Conservation (phyloP, 2,113 vertebrate genomes). For the Pleuronectes platessa region DNA sequence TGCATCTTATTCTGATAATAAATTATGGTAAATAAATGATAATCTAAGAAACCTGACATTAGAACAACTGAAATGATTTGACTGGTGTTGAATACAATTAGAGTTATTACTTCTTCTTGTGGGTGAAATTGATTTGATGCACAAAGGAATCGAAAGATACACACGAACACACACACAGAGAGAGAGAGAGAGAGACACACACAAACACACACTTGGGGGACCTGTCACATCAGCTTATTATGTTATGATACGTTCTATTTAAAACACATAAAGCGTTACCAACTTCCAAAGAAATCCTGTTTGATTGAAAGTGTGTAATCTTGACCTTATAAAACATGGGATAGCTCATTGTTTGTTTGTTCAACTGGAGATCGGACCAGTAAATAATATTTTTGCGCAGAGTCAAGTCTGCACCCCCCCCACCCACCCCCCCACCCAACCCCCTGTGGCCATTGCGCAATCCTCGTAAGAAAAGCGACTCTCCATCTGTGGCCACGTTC, state of each 20-base stretch:
- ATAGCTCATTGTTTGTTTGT: not conserved
- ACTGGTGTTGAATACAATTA: not conserved
- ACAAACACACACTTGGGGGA: not conserved
- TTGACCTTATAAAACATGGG: not conserved
- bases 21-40: not conserved
- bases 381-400: not conserved
- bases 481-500: conserved; percentile 38
- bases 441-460: conserved; percentile 30
- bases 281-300: not conserved
- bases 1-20: not conserved
- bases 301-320: not conserved
- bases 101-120: not conserved
- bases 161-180: not conserved
- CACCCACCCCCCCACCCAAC: no score
- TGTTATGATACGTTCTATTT: not conserved
- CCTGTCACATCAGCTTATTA: not conserved
- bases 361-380: not conserved
- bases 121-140: not conserved
- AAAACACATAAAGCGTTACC: not conserved
- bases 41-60: not conserved
- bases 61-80: not conserved
- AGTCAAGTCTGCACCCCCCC: not conserved
- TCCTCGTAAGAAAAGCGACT: conserved; percentile 26
- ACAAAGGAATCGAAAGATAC: not conserved
- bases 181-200: no score